Conservation (phyloP, 2,797 vertebrate genomes). For the Peromyscus melanophrys region DNA sequence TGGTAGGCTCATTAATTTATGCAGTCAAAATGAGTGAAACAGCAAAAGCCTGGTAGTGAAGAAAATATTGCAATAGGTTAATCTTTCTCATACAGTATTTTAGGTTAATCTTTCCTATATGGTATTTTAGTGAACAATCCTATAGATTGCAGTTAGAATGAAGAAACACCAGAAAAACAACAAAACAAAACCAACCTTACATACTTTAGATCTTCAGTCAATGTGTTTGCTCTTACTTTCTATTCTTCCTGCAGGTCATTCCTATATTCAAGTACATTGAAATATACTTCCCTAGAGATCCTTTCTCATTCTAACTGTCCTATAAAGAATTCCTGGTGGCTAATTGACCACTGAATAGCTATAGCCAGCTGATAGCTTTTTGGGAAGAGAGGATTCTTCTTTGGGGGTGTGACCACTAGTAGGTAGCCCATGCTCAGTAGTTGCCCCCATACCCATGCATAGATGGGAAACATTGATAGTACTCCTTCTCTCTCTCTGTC, state of each 20-base stretch:
- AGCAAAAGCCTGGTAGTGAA: neutral
- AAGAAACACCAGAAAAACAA: neutral
- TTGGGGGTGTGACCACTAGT: neutral
- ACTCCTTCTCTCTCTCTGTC: neutral
- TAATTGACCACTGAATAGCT: slow-evolving; percentile 22
- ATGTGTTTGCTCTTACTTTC: neutral
- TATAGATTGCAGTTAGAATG: neutral
- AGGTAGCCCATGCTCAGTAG: neutral
- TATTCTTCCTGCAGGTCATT: neutral
- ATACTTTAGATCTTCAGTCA: neutral
- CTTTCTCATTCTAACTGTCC: neutral
- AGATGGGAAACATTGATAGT: neutral
- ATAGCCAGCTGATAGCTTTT: neutral
- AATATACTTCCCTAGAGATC: neutral
- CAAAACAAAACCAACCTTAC: neutral
- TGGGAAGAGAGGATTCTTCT: neutral
- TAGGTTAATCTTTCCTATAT: neutral
- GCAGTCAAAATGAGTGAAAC: neutral
- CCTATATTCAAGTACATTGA: neutral
- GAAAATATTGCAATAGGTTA: neutral
- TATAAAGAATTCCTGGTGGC: slow-evolving; percentile 49
- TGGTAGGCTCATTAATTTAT: neutral
- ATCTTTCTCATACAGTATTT: neutral
- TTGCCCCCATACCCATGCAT: neutral
- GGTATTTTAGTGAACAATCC: slow-evolving; percentile 12